phyloP scores from a whole-genome alignment of 92 coral and sea anemone species.

The Diadumene lineata region DNA sequence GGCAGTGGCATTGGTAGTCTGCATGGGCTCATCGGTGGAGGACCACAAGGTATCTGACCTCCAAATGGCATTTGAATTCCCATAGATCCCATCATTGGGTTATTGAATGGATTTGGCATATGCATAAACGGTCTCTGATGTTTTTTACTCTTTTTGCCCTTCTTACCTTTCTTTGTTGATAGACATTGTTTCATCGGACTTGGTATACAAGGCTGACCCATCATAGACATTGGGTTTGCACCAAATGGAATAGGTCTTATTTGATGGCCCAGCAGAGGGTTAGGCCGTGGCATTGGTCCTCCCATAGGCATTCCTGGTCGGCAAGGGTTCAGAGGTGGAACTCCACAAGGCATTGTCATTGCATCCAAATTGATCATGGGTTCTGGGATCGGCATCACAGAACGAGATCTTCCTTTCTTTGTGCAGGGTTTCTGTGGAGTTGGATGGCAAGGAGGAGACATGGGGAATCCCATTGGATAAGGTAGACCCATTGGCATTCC shows the following conservation, averaged over 20 bases:
- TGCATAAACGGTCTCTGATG: constrained; percentile 5
- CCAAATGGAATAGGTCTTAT: constrained; percentile 15
- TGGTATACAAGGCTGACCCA: constrained; percentile 51
- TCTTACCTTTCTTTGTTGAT: constrained; percentile 1
- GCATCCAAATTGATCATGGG: constrained; percentile 17
- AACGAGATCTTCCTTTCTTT: constrained; percentile 22
- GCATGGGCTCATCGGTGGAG: constrained; percentile 35
- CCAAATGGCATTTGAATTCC: constrained; percentile 18
- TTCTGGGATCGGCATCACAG: constrained; percentile 14
- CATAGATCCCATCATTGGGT: constrained; percentile 14
- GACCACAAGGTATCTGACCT: background rate
- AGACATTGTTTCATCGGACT: constrained; percentile 32
- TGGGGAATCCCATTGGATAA: constrained; percentile 25
- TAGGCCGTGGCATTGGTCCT: constrained; percentile 17
- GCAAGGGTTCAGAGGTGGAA: constrained; percentile 9
- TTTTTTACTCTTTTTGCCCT: background rate
- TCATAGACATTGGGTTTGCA: constrained; percentile 18
- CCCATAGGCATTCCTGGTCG: constrained; percentile 16
- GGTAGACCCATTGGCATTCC: constrained; percentile 6
- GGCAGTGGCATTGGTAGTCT: constrained; percentile 38
- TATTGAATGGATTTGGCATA: constrained; percentile 18
- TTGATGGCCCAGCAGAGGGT: no score
- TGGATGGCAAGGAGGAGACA: constrained; percentile 49
- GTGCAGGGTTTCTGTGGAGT: constrained; percentile 29
- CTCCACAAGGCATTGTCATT: constrained; percentile 9